Percentiles rank a stretch among this genome's conserved stretches.
Conservation (phyloP, 2,888 invertebrate genomes). For the Conomelus anceps region DNA sequence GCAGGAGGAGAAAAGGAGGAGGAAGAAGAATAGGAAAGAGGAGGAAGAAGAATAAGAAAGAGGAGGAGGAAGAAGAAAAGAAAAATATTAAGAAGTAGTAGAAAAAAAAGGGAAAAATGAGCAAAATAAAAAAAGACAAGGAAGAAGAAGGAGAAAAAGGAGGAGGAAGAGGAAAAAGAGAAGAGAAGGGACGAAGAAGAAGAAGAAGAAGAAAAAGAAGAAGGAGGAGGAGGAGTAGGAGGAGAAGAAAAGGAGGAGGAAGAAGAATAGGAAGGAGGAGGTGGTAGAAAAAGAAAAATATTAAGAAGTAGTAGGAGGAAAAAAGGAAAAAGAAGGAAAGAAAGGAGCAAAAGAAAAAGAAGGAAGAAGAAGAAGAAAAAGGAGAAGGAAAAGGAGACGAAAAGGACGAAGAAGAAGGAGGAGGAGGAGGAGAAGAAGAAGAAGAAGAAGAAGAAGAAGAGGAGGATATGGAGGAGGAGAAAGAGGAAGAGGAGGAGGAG, state of each 20-base stretch:
- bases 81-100: too few species aligned
- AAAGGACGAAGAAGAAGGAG: neutral
- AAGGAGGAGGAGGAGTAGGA: neutral
- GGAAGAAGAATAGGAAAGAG: too few species aligned
- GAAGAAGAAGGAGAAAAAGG: neutral
- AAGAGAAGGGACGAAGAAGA: neutral
- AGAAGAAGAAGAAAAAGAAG: neutral
- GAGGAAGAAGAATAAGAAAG: too few species aligned
- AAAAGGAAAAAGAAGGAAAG: neutral
- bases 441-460: neutral
- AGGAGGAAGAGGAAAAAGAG: neutral
- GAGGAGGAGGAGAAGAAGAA: neutral
- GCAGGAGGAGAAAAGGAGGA: too few species aligned
- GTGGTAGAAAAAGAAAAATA: too few species aligned
- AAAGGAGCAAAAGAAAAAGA: neutral
- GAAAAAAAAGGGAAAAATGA: too few species aligned
- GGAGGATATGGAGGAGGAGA: neutral
- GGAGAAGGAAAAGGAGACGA: neutral
- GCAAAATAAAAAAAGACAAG: neutral
- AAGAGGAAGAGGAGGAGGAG: neutral
- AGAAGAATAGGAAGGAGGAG: neutral
- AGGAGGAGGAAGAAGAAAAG: too few species aligned
- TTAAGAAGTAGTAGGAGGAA: neutral
- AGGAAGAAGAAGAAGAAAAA: neutral
- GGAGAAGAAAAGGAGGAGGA: neutral